Evolutionary conservation across 2,113 vertebrate species (phyloP).

Genomic region (Lophotis ruficrista): DNA sequence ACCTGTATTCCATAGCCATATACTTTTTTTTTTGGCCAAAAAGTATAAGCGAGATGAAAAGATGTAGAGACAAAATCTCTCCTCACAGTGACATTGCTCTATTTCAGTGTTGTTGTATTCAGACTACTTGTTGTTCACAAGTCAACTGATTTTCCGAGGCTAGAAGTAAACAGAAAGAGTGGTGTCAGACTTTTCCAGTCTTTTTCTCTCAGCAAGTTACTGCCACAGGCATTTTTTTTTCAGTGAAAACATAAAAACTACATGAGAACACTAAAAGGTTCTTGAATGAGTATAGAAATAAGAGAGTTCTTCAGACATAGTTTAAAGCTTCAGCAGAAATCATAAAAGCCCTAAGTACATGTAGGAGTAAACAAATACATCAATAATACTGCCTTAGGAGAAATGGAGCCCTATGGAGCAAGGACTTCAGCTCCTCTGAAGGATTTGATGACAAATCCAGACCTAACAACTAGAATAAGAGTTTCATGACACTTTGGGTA

Average conservation of each 20-base stretch:
- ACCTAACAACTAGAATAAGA: not conserved
- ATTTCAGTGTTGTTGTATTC: not conserved
- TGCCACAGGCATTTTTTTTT: not conserved
- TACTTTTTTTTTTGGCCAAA: not conserved
- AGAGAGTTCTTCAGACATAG: not conserved
- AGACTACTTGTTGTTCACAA: not conserved
- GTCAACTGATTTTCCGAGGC: not conserved
- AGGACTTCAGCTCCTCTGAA: not conserved
- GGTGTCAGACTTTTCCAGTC: not conserved
- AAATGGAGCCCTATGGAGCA: not conserved
- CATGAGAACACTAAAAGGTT: not conserved
- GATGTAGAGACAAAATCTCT: not conserved
- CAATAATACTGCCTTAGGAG: not conserved
- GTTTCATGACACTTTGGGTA: not conserved
- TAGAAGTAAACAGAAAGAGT: not conserved
- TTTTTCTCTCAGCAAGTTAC: not conserved
- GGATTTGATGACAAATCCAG: not conserved
- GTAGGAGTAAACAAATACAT: not conserved
- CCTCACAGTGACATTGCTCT: accelerated
- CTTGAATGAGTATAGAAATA: not conserved
- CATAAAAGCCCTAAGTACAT: not conserved
- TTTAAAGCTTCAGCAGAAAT: not conserved
- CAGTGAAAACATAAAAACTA: not conserved
- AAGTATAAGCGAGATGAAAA: not conserved
- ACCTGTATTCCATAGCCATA: accelerated